phyloP scores from a whole-genome alignment of 2,113 vertebrate genomes.

The Pycnonotus jocosus region DNA sequence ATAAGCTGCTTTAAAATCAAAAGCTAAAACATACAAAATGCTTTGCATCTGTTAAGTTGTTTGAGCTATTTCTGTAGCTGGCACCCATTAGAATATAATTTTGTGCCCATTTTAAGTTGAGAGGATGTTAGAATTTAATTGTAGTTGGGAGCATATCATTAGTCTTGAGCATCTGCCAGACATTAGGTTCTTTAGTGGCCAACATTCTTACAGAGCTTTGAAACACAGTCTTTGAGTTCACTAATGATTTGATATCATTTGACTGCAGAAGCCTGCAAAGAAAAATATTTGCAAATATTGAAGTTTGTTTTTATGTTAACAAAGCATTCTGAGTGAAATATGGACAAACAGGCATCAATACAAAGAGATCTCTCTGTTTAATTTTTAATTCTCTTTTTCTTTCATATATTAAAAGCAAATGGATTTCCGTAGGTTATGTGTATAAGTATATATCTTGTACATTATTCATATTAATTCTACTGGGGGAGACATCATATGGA shows the following conservation, averaged over 20 bases:
- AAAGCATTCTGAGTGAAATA: conserved; percentile 25
- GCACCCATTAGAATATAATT: conserved; percentile 15
- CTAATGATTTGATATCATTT: conserved; percentile 55
- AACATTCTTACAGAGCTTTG: conserved; percentile 41
- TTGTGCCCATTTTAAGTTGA: conserved; percentile 42
- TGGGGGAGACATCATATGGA: neutral
- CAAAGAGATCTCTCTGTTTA: neutral
- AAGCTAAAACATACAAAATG: conserved; percentile 9
- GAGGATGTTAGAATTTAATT: conserved; percentile 37
- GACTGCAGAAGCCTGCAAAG: conserved; percentile 4
- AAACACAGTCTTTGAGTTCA: conserved; percentile 39
- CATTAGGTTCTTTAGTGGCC: conserved; percentile 35
- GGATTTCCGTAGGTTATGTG: neutral
- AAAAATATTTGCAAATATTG: conserved; percentile 54
- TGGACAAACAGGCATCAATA: neutral
- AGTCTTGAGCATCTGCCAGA: conserved; percentile 51
- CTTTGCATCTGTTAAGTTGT: neutral
- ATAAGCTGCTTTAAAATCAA: neutral
- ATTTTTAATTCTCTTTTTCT: neutral
- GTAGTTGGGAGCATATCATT: conserved; percentile 19
- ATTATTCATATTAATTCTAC: neutral
- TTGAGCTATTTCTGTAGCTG: conserved; percentile 39
- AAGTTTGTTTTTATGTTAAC: conserved; percentile 42
- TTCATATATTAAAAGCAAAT: conserved; percentile 16
- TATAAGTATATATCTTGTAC: neutral